These are phyloP conservation scores for Heterodera carotae DNA, from an alignment of 1,140 invertebrate species.

Conservation along the genomic window DNA sequence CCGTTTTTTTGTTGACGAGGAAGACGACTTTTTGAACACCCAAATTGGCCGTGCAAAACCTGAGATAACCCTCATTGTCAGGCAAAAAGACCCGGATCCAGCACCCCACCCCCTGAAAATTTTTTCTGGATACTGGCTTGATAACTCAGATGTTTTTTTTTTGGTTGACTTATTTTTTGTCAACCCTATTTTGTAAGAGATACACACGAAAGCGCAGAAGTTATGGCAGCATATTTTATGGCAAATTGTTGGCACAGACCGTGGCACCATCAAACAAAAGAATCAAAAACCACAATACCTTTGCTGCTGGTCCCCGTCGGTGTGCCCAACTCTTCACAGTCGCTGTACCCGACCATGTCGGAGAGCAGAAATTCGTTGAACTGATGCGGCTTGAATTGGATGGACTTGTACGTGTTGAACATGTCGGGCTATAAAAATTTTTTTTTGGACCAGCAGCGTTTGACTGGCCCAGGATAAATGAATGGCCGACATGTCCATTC, in stretches of 20 bases:
- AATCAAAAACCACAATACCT: too few relatives aligned
- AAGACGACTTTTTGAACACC: constrained; percentile 11
- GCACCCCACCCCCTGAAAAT: too few relatives aligned
- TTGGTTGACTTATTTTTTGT: neutral
- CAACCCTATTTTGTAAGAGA: neutral
- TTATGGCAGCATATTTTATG: too few relatives aligned
- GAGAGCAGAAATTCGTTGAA: constrained; percentile 55
- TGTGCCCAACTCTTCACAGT: constrained; percentile 43
- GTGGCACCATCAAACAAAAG: too few relatives aligned
- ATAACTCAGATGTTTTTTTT: neutral
- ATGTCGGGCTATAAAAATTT: constrained; percentile 43
- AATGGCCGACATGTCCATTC: too few relatives aligned
- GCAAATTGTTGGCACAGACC: too few relatives aligned
- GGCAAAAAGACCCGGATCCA: too few relatives aligned
- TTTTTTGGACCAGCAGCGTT: constrained; percentile 10
- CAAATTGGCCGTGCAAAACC: constrained; percentile 22
- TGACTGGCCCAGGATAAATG: too few relatives aligned
- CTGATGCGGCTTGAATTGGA: constrained; percentile 56
- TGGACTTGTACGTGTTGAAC: constrained; percentile 49
- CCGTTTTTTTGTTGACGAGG: too few relatives aligned
- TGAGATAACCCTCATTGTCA: neutral
- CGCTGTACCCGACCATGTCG: constrained; percentile 47
- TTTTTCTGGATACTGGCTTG: too few relatives aligned
- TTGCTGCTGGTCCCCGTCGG: constrained; percentile 46
- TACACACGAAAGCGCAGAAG: too few relatives aligned